phyloP scores from a whole-genome alignment of 1,140 invertebrate genomes.

The Brachionus plicatilis region DNA sequence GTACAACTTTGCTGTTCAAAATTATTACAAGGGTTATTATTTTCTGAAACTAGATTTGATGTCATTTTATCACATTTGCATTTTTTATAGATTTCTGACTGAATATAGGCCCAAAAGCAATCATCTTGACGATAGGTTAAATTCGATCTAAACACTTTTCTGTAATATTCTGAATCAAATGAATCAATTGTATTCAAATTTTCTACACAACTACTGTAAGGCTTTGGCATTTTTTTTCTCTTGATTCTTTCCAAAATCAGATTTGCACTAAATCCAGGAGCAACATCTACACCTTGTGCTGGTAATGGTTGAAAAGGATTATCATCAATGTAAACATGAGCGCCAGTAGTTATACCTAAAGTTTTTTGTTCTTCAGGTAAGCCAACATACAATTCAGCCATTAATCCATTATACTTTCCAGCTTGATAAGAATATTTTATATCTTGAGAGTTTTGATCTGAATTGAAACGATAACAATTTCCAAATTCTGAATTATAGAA shows the following conservation, averaged over 20 bases:
- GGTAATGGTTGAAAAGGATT: neutral
- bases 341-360: neutral
- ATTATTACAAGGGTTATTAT: too few relatives aligned
- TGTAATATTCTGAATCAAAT: neutral
- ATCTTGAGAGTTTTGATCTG: too few relatives aligned
- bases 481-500: neutral
- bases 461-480: neutral
- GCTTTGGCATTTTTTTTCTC: neutral
- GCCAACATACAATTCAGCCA: neutral
- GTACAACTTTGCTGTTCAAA: too few relatives aligned
- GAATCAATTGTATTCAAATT: neutral
- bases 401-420: neutral
- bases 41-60: neutral
- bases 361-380: neutral
- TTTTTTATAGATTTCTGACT: neutral
- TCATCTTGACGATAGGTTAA: neutral
- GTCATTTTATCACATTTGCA: neutral
- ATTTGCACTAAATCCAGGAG: neutral
- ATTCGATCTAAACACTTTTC: neutral
- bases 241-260: neutral
- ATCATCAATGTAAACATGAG: neutral
- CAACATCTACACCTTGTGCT: neutral
- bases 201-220: conserved; percentile 7
- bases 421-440: neutral
- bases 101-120: neutral